Conservation (phyloP, 92 coral and sea anemone genomes). For the Scolanthus callimorphus region DNA sequence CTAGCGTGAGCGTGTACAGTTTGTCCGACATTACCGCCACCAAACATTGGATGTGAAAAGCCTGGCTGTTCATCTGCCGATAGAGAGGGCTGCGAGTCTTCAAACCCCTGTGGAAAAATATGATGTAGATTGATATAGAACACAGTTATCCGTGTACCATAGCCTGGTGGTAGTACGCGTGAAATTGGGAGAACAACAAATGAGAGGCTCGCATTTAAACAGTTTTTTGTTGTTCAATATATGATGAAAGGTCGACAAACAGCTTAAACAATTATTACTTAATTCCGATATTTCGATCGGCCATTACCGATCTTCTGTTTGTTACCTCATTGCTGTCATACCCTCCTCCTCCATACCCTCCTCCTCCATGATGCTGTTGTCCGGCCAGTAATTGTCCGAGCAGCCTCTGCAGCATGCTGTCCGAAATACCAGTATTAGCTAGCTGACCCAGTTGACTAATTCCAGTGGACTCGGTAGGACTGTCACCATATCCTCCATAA, state of each 20-base stretch:
- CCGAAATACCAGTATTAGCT: constrained; percentile 53
- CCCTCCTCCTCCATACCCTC: neutral
- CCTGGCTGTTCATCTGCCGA: constrained; percentile 59
- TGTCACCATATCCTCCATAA: constrained; percentile 18
- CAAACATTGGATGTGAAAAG: constrained; percentile 40
- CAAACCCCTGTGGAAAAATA: neutral
- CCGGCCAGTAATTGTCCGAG: constrained; percentile 77
- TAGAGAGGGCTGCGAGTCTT: constrained; percentile 42
- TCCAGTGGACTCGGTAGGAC: constrained; percentile 5
- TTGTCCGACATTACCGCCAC: constrained; percentile 69
- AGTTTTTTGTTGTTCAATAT: too few relatives aligned
- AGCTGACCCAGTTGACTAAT: constrained; percentile 32
- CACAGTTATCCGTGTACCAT: too few relatives aligned
- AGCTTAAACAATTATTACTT: too few relatives aligned
- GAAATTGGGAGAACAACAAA: too few relatives aligned
- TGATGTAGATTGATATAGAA: too few relatives aligned
- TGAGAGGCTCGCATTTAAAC: too few relatives aligned
- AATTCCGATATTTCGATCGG: too few relatives aligned
- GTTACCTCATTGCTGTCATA: too few relatives aligned
- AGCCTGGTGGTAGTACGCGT: too few relatives aligned
- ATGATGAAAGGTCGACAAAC: too few relatives aligned
- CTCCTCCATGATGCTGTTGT: constrained; percentile 42
- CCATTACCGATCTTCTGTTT: too few relatives aligned
- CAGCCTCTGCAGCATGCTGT: constrained; percentile 67
- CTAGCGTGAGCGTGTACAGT: constrained; percentile 96